These are phyloP conservation scores for Eonycteris spelaea DNA, from an alignment of 2,113 vertebrate species.

Conservation along the genomic window DNA sequence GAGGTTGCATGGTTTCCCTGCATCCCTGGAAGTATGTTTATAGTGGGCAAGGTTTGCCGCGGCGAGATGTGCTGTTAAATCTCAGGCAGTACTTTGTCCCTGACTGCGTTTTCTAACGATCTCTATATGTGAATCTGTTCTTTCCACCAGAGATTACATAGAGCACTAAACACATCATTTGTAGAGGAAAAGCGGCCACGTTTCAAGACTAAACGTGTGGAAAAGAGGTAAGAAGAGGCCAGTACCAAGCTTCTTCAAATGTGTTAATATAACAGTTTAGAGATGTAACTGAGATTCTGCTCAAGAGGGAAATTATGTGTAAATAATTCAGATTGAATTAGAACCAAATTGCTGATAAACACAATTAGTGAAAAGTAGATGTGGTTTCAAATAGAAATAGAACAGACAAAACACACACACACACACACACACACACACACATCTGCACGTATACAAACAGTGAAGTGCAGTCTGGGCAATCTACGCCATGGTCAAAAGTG, in stretches of 20 bases:
- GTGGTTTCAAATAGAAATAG: neutral
- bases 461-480: neutral
- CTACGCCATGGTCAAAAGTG: neutral
- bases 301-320: neutral
- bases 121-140: conserved; percentile 65
- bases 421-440: neutral
- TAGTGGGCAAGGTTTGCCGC: neutral
- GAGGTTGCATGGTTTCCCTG: neutral
- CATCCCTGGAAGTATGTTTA: neutral
- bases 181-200: conserved; percentile 89
- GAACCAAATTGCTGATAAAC: neutral
- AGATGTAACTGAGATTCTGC: neutral
- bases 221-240: conserved; percentile 90
- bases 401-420: neutral
- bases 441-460: neutral
- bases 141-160: conserved; percentile 91
- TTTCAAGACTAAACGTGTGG: conserved; percentile 86
- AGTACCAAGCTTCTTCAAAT: neutral
- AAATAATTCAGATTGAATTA: neutral
- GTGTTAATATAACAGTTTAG: neutral
- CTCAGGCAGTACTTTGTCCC: neutral
- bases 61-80: neutral
- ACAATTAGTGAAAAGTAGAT: neutral
- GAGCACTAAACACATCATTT: conserved; percentile 94
- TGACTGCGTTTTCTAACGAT: conserved; percentile 44